Evolutionary conservation across 2,888 invertebrate species (phyloP), one percentile per base, ranked within the genome.

Genomic region (Germaria angustata): DNA sequence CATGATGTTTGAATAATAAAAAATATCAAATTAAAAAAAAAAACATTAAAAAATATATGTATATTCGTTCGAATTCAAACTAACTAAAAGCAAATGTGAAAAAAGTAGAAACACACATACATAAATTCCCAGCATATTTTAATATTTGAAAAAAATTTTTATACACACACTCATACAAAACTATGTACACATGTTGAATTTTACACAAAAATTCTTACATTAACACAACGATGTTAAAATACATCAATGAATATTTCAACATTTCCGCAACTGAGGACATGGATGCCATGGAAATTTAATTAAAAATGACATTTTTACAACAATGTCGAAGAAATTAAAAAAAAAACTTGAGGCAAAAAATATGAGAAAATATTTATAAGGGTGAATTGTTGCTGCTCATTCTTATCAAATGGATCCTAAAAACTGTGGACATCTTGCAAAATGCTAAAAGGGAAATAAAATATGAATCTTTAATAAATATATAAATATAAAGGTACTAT

Each of bases 271-370:
- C 86, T 85, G 85, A 83, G 86, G 79, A 85, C 85, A 84, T 85
- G 86, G 72, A 85, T 88, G 86, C 87, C 87, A 87, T 87, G 78
- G 85, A 85, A 87, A 88, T 88, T 88, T 88, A 88, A 88, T 88
- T 88, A 88, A 88, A 88, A 87, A 84, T 86, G 85, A 84, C 86
- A 87, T 86, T 85, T 85, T 85, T 83, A 84, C 85, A 82, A 83
- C 66, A 80, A 61, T 78, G 72, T 69, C 44, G 57, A 79, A 73
- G 68, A 72, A 46, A 75, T 44, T 65, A 65, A 20, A 75, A 44
- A 53, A 55, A 53, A 57, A 17, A 63, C 24, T 28, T 28, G n/a
- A 22, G 9, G 46, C 41, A 46, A 57, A 61, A 66, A 36, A 20
- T 0, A 11, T 28, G 2, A 28, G 11, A 8, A 55, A 17, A 46